Evolutionary conservation across 2,113 vertebrate species (phyloP).

Genomic region (Xiphophorus hellerii): DNA sequence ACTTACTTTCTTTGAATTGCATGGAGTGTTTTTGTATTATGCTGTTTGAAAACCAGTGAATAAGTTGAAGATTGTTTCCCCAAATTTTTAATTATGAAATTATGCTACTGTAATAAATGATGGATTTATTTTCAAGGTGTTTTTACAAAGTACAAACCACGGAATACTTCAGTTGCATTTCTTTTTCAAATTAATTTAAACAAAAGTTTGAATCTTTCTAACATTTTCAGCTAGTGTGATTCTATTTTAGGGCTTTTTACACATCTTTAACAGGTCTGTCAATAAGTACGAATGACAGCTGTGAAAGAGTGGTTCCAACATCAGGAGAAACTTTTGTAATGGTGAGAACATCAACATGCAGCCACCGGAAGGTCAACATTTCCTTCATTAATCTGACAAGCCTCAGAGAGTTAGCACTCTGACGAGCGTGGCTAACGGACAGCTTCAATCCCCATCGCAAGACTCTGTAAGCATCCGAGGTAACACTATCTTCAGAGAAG

Average conservation of each 20-base stretch:
- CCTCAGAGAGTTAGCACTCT: conserved; percentile 60
- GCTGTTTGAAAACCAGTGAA: neutral
- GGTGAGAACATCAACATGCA: conserved; percentile 71
- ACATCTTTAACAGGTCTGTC: neutral
- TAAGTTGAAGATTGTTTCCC: neutral
- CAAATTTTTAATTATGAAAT: neutral
- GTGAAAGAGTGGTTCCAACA: conserved; percentile 47
- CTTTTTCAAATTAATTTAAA: neutral
- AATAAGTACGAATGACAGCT: conserved; percentile 23
- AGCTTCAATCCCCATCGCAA: conserved; percentile 69
- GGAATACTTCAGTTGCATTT: neutral
- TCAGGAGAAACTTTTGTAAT: conserved; percentile 64
- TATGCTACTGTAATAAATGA: neutral
- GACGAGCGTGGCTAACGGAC: conserved; percentile 71
- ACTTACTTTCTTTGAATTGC: neutral
- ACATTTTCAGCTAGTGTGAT: neutral
- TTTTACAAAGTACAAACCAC: neutral
- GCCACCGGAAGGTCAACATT: conserved; percentile 73
- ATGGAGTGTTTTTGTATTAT: neutral
- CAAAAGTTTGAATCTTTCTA: neutral
- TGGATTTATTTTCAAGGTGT: neutral
- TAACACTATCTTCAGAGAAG: conserved; percentile 78
- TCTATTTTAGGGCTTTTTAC: neutral
- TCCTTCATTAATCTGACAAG: conserved; percentile 75
- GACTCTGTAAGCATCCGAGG: conserved; percentile 62